phyloP scores from a whole-genome alignment of 1,140 invertebrate species.

The Panulirus ornatus region DNA sequence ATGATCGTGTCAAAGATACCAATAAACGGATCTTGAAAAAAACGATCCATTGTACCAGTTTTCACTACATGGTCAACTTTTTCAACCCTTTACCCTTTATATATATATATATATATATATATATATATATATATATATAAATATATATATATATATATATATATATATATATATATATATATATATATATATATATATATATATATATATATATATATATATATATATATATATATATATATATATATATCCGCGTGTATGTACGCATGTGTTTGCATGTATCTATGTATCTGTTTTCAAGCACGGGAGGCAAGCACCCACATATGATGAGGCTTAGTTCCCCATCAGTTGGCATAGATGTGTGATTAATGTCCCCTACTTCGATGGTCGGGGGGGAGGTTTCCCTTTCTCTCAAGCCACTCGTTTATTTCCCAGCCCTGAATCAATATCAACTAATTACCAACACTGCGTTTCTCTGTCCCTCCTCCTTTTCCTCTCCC shows the following conservation, averaged over 20 bases:
- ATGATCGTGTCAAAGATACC: too few species aligned
- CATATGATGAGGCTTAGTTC: slow-evolving; percentile 47
- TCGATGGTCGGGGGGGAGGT: slow-evolving; percentile 32
- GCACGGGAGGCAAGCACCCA: slow-evolving; percentile 13
- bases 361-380: slow-evolving; percentile 57
- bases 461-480: slow-evolving; percentile 37
- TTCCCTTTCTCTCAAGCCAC: slow-evolving; percentile 50
- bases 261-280: not conserved
- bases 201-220: slow-evolving; percentile 36
- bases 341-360: slow-evolving; percentile 56
- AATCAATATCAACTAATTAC: slow-evolving; percentile 70
- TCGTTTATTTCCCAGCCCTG: slow-evolving; percentile 41
- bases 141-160: slow-evolving; percentile 61
- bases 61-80: too few species aligned
- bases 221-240: slow-evolving; percentile 28
- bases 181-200: slow-evolving; percentile 21
- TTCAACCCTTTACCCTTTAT: too few species aligned
- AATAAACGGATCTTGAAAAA: too few species aligned
- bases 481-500: too few species aligned
- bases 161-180: slow-evolving; percentile 29
- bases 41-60: too few species aligned
- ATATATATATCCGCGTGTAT: not conserved
- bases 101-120: slow-evolving; percentile 52
- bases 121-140: slow-evolving; percentile 62
- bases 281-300: not conserved